Evolutionary conservation across 2,113 vertebrate genomes (phyloP), one percentile per base, ranked within the genome.

Genomic region (Oreocharis arfaki): DNA sequence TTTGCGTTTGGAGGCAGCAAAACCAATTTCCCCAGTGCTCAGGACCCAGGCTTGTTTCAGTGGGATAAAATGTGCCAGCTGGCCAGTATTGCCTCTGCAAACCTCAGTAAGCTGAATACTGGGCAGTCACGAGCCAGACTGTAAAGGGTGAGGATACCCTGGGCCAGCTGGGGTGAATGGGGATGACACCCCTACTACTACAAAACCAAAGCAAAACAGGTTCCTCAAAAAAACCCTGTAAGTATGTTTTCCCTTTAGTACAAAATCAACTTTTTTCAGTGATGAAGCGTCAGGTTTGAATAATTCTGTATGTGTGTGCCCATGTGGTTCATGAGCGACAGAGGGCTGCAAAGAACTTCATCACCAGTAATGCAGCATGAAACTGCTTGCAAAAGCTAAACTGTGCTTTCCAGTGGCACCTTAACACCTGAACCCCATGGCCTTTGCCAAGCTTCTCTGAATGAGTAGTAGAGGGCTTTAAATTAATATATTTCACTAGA

Each of bases 281-380:
- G 46, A 4, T 9, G n/a, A 47, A 16, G 14, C 10, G 4, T 63
- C 7, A 8, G 44, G 27, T 52, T 24, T 82, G 39, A 67, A 1
- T 33, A 50, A 28, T 59, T 33, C 33, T 21, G 5, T 28, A 6
- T 2, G 8, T 3, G 0, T 0, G 5, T 73, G 50, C 17, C 67
- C n/a, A 23, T 11, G 47, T 37, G 41, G 44, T 50, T 52, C 50
- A 7, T 6, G 33, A 60, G 47, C 39, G 61, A 67, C 53, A 44
- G 3, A 16, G 21, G 20, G 21, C 37, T 2, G 15, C 23, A 39
- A 60, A 32, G 27, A 63, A 13, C 35, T 35, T 35, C 12, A 20
- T 32, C 6, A 4, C 47, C 20, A 9, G 13, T 4, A 47, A 17
- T 5, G 6, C 1, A 2, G n/a, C 26, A 11, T 6, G 61, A 32